phyloP scores from a whole-genome alignment of 2,797 vertebrate genomes.

The Leptoclinus maculatus region DNA sequence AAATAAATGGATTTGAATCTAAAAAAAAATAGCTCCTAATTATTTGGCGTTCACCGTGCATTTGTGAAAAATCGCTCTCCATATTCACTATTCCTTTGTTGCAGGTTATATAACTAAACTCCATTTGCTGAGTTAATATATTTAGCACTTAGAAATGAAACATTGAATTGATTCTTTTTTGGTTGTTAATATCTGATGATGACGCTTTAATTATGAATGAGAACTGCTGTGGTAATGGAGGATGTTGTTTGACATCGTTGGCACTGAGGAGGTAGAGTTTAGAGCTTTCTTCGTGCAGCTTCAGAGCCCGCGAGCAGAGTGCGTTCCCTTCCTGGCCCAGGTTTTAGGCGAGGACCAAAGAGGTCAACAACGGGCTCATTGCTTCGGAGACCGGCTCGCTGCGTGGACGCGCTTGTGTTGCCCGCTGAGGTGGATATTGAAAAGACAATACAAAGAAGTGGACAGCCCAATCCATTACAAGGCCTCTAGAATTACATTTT shows the following conservation, averaged over 20 bases:
- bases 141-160: background rate
- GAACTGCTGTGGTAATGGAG: constrained; percentile 11
- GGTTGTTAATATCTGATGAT: constrained; percentile 27
- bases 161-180: constrained; percentile 25
- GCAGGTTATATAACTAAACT: constrained; percentile 1
- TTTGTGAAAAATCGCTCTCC: background rate
- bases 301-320: background rate
- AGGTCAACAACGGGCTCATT: constrained; percentile 44
- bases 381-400: constrained; percentile 42
- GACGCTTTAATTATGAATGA: constrained; percentile 41
- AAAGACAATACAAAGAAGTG: constrained; percentile 62
- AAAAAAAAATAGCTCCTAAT: constrained; percentile 11
- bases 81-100: background rate
- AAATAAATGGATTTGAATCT: too few species aligned
- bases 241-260: background rate
- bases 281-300: constrained; percentile 10
- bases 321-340: constrained; percentile 22
- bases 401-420: constrained; percentile 27
- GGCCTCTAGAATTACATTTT: constrained; percentile 71
- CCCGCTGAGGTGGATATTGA: constrained; percentile 66
- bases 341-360: constrained; percentile 37
- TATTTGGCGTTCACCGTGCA: constrained; percentile 28
- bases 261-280: constrained; percentile 11
- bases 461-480: constrained; percentile 74
- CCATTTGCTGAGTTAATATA: constrained; percentile 17